Conservation (phyloP, 2,797 vertebrate genomes). For the Aythya fuligula region DNA sequence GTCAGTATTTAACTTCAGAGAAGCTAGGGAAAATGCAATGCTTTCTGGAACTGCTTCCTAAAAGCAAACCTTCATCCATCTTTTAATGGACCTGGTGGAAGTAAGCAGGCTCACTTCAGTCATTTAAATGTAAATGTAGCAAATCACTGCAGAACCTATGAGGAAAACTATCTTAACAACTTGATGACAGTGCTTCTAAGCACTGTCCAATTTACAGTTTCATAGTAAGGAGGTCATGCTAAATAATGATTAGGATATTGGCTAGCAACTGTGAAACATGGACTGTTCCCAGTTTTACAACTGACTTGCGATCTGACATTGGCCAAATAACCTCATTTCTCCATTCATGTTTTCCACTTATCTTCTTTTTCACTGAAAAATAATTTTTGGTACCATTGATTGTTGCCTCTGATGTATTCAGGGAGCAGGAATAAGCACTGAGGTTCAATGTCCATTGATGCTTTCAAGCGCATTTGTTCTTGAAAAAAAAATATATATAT, state of each 20-base stretch:
- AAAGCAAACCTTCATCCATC: neutral
- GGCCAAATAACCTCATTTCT: neutral
- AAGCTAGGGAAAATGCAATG: neutral
- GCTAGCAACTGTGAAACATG: neutral
- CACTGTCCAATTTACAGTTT: neutral
- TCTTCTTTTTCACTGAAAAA: neutral
- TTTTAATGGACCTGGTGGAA: neutral
- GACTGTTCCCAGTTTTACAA: neutral
- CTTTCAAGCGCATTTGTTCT: neutral
- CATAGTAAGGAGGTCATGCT: neutral
- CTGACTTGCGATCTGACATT: neutral
- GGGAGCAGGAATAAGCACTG: neutral
- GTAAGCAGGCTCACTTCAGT: neutral
- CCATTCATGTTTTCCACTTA: neutral
- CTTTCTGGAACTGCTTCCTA: neutral
- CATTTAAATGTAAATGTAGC: constrained; percentile 49
- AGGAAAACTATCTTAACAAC: neutral
- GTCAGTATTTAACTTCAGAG: neutral
- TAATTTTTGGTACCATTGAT: neutral
- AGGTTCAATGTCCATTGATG: neutral
- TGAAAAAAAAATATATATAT: neutral
- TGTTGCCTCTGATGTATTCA: neutral
- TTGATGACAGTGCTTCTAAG: neutral
- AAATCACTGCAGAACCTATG: neutral
- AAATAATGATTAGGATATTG: neutral